A percentile compares a stretch with the other conserved stretches of the same genome.
Evolutionary conservation across 2,888 invertebrate species (phyloP).

Genomic region (Elegia similella): DNA sequence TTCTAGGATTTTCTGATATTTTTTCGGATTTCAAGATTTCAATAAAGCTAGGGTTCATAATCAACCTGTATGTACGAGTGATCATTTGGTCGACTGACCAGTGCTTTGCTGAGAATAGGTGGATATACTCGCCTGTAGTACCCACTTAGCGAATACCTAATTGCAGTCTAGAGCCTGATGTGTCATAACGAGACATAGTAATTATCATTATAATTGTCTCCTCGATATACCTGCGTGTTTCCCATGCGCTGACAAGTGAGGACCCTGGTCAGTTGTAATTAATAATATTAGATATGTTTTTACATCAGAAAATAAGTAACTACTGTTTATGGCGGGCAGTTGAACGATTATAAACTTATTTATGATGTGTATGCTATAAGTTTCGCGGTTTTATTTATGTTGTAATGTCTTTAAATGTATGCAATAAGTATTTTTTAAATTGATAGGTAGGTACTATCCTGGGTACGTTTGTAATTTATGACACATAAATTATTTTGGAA

Average conservation of each 20-base stretch:
- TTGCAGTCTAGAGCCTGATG: not conserved
- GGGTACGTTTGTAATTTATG: too few species aligned
- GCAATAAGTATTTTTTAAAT: not conserved
- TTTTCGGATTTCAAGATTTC: too few species aligned
- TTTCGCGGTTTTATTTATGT: not conserved
- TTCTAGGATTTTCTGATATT: too few species aligned
- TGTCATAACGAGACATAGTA: constrained; percentile 2
- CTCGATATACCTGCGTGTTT: not conserved
- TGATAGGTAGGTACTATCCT: too few species aligned
- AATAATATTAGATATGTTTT: not conserved
- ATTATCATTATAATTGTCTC: constrained; percentile 2
- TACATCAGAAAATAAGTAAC: not conserved
- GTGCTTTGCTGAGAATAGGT: not conserved
- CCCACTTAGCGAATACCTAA: not conserved
- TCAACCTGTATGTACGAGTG: too few species aligned
- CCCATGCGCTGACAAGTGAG: not conserved
- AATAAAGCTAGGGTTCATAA: too few species aligned
- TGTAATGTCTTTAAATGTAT: not conserved
- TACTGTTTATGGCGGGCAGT: not conserved
- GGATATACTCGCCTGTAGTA: not conserved
- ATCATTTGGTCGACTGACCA: too few species aligned
- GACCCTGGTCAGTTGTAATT: not conserved
- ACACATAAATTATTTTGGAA: too few species aligned
- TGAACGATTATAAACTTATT: not conserved
- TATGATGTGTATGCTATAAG: not conserved